Percentiles rank a stretch among this genome's conserved stretches.
These are phyloP conservation scores for Tetramorium parvispinum DNA, from an alignment of 1,140 invertebrate species.

Conservation along the genomic window DNA sequence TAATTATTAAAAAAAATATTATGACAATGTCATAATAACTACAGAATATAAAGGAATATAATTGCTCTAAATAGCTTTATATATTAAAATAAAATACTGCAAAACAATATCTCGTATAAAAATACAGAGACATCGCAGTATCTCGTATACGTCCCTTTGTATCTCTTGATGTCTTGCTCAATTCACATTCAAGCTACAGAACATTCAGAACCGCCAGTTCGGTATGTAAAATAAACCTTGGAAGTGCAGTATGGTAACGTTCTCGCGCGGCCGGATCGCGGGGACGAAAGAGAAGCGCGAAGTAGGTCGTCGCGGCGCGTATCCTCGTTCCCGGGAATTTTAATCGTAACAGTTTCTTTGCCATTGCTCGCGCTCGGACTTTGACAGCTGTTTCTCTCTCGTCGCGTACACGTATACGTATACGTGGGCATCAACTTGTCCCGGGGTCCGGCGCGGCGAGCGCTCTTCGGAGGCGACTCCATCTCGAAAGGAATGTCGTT, in stretches of 20 bases:
- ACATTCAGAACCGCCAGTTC: background rate
- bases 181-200: slow-evolving; percentile 7
- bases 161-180: background rate
- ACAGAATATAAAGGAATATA: background rate
- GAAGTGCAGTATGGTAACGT: slow-evolving; percentile 16
- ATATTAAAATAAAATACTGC: background rate
- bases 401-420: background rate
- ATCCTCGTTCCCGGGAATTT: slow-evolving; percentile 52
- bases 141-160: background rate
- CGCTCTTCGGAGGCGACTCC: slow-evolving; percentile 56
- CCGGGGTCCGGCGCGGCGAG: slow-evolving; percentile 33
- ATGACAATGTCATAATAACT: background rate
- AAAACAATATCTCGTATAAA: background rate
- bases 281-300: slow-evolving; percentile 21
- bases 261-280: slow-evolving; percentile 5
- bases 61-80: background rate
- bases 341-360: slow-evolving; percentile 58
- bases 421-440: slow-evolving; percentile 74
- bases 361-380: slow-evolving; percentile 54
- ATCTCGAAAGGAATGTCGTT: slow-evolving; percentile 72
- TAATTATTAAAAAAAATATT: background rate
- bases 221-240: slow-evolving; percentile 36
- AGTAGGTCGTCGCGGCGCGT: slow-evolving; percentile 57
- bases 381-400: slow-evolving; percentile 67
- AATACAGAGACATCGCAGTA: slow-evolving; percentile 9